Base-by-base conservation (phyloP, 2,113 vertebrate genomes). In the Plecotus auritus region DNA sequence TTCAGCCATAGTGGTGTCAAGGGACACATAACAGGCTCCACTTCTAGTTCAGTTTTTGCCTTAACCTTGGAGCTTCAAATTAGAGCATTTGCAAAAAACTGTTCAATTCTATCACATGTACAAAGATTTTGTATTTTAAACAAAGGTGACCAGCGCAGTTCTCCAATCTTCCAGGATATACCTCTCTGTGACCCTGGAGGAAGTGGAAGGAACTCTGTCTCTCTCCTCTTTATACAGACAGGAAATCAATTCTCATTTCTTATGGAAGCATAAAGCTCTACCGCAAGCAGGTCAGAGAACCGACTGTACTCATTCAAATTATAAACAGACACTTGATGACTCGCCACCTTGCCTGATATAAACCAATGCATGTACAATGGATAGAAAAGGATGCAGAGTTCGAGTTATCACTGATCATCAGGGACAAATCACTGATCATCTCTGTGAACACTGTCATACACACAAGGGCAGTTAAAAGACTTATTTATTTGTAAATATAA, bases 181-280 rank as follows among this genome's bases (percentile, higher is more conserved):
- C 6, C 14, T 94, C 61, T 69, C 87, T 69, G 49, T 56, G 85
- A 88, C 67, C 59, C 45, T 30, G 40, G 51, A 90, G 66, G 81
- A 64, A 73, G 42, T 56, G 5, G 67, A 66, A 88, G 66, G 26
- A 81, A 28, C 30, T 59, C 35, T 23, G 47, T 49, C 69, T 84
- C 28, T 26, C 26, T 66, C 74, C 9, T 83, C 66, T 32, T 69
- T 40, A 72, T 30, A 70, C 40, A 93, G 61, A 92, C 2, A 59
- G 85, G 84, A 83, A 88, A 92, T 94, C 72, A 76, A n/a, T 93
- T 69, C 42, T 83, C 70, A 42, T 85, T 87, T 74, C 42, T 83
- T 82, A 42, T 20, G 56, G 81, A 82, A 85, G 32, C 42, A 35
- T 23, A 78, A 70, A 92, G 69, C 67, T 59, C 32, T 37, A 64